Evolutionary conservation across 2,888 invertebrate species (phyloP), one percentile per base, ranked within the genome.

Genomic region (Erannis defoliaria): DNA sequence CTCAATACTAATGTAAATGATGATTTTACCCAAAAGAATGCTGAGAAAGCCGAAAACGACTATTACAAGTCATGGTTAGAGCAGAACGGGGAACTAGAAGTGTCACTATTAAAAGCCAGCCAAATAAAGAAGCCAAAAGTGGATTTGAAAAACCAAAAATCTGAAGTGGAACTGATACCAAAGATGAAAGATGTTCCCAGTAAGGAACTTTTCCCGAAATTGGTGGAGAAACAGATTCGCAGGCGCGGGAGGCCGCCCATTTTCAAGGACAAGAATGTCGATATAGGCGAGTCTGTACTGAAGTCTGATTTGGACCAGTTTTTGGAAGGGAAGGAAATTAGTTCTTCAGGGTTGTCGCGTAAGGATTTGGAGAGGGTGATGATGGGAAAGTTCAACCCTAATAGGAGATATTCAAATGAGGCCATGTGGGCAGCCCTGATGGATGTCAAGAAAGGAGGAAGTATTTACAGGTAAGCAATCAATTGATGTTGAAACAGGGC

Each of bases 381-480:
- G 93, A 93, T 93, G 93, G 93, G 93, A 0, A 93, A 93, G 62
- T 93, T 92, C 33, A 93, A 93, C 62, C 93, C 93, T 16, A 93
- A 93, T 43, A 75, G 93, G 38, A 76, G 93, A 56, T 93, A 93
- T 62, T 93, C 93, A 0, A 93, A 93, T 57, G 92, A 94, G 59
- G 94, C 94, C 0, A 90, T 94, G 86, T 94, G 94, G 91, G 93
- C 93, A 1, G 94, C 94, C 1, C 79, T 94, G 0, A 94, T 94
- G 94, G 94, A 94, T 62, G 94, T 94, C 0, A 94, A 94, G 69
- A 90, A 93, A 61, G 94, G 94, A 1, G 94, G 94, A 1, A 94
- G 94, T 75, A 94, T 94, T 68, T 94, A 94, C 68, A 91, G 94
- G 94, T 94, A 42, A 78, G 82, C 59, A n/a, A 45, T 38, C 38